Base-by-base conservation (phyloP, 92 coral and sea anemone genomes). In the Umimayanthus chanpuru region DNA sequence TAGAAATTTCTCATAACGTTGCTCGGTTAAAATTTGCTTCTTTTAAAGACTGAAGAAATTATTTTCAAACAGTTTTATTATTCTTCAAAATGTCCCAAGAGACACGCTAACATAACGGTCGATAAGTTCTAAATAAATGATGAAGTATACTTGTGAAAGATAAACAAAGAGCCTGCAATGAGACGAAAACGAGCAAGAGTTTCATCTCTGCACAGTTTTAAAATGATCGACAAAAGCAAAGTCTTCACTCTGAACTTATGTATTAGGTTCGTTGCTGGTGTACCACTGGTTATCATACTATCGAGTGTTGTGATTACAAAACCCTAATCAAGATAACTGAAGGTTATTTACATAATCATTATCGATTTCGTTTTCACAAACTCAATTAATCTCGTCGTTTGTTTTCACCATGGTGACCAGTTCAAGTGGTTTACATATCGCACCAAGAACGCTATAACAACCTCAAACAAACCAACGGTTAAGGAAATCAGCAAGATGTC, bases 371-470 rank as follows among this genome's bases (percentile, higher is more conserved):
- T 47, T 81, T 67, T 81, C 76, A 85, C 81, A 58, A 88, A 89
- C 50, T 39, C 39, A 76, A 81, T 39, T 80, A 56, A 76, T 82
- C 85, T 36, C 77, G 58, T 91, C 47, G 91, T 88, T 91, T 91
- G 85, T 47, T 72, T 61, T 91, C 85, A 76, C 93, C 91, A 83
- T 82, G 93, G 91, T 25, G 77, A 91, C 89, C 12, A 68, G 73
- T 9, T 23, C 5, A 15, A 76, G 80, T 81, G 61, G 61, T 88
- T 73, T 76, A 50, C 73, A 76, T 16, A 32, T 75, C 23, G n/a
- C 40, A 14, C 12, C 32, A 81, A 40, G 65, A 50, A 66, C 86
- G 74, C 18, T 41, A 66, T 21, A 39, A 74, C 56, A 82, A 67
- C 76, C 41, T 82, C 64, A 40, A 82, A 41, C 12, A 49, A 85